phyloP scores from a whole-genome alignment of 2,888 invertebrate genomes.

The Phaedon cochleariae region DNA sequence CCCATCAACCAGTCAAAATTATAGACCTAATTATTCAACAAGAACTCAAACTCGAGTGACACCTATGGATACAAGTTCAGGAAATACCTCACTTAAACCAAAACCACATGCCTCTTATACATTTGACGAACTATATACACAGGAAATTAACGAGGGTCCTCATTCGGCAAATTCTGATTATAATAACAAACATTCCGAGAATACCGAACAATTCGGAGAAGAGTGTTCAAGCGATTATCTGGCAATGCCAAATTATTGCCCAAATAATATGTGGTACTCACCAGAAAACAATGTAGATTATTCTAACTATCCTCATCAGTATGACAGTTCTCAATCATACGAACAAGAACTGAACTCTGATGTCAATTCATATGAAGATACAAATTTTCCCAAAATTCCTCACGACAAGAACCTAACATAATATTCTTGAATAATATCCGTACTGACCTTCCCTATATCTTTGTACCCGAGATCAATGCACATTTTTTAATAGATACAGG shows the following conservation, averaged over 20 bases:
- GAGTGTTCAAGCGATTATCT: not conserved
- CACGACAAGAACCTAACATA: not conserved
- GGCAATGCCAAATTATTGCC: too few relatives aligned
- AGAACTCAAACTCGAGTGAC: too few relatives aligned
- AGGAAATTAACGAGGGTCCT: not conserved
- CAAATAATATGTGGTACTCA: too few relatives aligned
- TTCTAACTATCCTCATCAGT: not conserved
- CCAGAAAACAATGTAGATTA: not conserved
- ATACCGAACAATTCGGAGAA: not conserved
- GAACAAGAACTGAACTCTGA: too few relatives aligned
- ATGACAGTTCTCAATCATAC: too few relatives aligned
- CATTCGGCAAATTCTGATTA: not conserved
- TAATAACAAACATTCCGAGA: not conserved
- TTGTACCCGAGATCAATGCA: not conserved
- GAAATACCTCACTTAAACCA: too few relatives aligned
- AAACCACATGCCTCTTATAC: not conserved
- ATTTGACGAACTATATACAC: too few relatives aligned
- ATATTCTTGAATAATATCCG: not conserved
- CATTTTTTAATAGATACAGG: conserved; percentile 9
- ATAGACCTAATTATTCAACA: too few relatives aligned
- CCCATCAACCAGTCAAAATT: too few relatives aligned
- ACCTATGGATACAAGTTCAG: too few relatives aligned
- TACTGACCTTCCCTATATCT: too few relatives aligned
- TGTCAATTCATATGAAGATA: not conserved
- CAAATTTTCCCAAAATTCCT: not conserved